Evolutionary conservation across 2,113 vertebrate genomes (phyloP).

Genomic region (Peromyscus leucopus): DNA sequence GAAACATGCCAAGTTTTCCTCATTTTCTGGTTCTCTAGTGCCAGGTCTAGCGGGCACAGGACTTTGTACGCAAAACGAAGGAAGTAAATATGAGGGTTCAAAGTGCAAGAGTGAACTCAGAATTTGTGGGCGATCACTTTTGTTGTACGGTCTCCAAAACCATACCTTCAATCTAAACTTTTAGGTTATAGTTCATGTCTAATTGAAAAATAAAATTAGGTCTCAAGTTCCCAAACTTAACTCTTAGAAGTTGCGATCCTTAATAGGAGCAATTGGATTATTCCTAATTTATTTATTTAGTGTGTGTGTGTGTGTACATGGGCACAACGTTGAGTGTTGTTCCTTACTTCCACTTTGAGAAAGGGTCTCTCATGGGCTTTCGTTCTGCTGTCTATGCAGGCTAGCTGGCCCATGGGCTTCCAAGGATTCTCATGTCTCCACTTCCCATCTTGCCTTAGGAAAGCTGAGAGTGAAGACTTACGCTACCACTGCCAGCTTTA

Average conservation of each 20-base stretch:
- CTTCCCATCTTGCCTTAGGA: not conserved
- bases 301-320: not conserved
- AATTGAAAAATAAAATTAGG: slow-evolving; percentile 48
- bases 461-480: not conserved
- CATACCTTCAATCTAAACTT: not conserved
- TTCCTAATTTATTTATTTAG: not conserved
- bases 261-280: not conserved
- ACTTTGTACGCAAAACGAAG: slow-evolving; percentile 35
- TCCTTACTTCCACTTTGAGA: not conserved
- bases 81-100: slow-evolving; percentile 9
- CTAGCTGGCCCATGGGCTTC: not conserved
- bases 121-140: slow-evolving; percentile 17
- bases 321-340: not conserved
- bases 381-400: not conserved
- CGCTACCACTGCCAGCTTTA: not conserved
- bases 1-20: slow-evolving; percentile 33
- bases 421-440: not conserved
- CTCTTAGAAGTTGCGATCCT: not conserved
- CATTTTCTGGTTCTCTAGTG: not conserved
- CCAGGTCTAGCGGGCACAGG: not conserved
- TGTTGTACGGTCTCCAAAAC: not conserved
- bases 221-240: not conserved
- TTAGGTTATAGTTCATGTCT: slow-evolving; percentile 26
- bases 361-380: not conserved
- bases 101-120: slow-evolving; percentile 50